These are phyloP conservation scores for Ochropleura plecta DNA, from an alignment of 2,888 invertebrate genomes.

Conservation along the genomic window DNA sequence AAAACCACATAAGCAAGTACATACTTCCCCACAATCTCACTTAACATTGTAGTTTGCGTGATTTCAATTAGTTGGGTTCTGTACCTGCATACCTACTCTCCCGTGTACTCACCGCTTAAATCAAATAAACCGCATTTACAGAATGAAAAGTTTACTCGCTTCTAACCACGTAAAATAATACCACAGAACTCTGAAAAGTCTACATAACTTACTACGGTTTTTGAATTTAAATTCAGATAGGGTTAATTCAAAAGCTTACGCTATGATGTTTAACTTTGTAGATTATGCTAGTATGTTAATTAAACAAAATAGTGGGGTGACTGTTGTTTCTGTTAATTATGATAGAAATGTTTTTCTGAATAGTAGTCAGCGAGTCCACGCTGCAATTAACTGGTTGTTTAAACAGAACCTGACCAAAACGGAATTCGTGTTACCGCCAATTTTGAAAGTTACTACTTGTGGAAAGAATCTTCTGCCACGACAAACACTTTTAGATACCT, in stretches of 20 bases:
- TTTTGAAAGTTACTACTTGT: background rate
- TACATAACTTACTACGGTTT: slow-evolving; percentile 75
- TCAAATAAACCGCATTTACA: slow-evolving; percentile 79
- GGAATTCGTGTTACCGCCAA: too few relatives aligned
- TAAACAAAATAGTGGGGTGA: slow-evolving; percentile 40
- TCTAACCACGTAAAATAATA: slow-evolving; percentile 78
- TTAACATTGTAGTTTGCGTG: slow-evolving; percentile 69
- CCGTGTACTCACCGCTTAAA: slow-evolving; percentile 70
- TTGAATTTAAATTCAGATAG: slow-evolving; percentile 75
- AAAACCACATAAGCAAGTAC: slow-evolving; percentile 37
- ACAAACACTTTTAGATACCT: background rate
- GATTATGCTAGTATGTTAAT: slow-evolving; percentile 48
- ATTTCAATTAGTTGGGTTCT: slow-evolving; percentile 71
- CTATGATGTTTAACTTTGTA: slow-evolving; percentile 62
- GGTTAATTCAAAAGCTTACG: slow-evolving; percentile 68
- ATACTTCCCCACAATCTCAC: slow-evolving; percentile 55
- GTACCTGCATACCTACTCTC: slow-evolving; percentile 52
- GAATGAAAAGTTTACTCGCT: slow-evolving; percentile 77
- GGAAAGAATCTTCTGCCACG: background rate
- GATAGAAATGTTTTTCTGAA: slow-evolving; percentile 3
- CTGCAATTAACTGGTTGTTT: slow-evolving; percentile 3
- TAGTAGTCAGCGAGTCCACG: background rate
- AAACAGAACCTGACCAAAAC: background rate
- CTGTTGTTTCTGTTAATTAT: slow-evolving; percentile 36
- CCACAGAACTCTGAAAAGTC: slow-evolving; percentile 75